Percentiles rank a stretch among this genome's conserved stretches.
These are phyloP conservation scores for Thereva nobilitata DNA, from an alignment of 2,888 invertebrate genomes.

Conservation along the genomic window DNA sequence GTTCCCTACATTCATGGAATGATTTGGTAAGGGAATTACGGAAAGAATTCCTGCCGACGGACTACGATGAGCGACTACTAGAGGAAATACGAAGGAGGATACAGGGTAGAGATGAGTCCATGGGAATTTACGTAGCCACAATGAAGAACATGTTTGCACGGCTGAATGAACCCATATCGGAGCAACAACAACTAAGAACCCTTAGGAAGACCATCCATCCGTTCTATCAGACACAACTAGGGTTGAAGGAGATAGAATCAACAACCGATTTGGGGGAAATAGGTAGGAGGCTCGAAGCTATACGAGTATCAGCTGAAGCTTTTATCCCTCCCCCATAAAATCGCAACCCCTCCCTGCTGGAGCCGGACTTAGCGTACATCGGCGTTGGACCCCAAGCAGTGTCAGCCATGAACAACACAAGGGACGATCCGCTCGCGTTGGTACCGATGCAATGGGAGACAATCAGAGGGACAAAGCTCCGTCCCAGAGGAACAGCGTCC, in stretches of 20 bases:
- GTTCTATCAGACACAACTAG: not conserved
- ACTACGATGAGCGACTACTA: not conserved
- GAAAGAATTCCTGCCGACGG: not conserved
- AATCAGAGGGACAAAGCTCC: too few species aligned
- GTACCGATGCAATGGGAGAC: too few species aligned
- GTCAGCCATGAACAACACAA: not conserved
- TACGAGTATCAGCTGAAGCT: not conserved
- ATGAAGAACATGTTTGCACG: constrained; percentile 1
- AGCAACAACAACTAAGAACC: not conserved
- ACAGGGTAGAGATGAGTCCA: not conserved
- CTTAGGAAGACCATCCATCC: not conserved
- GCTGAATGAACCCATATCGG: not conserved
- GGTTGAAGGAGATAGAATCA: not conserved
- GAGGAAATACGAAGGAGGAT: not conserved
- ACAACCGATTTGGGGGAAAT: not conserved
- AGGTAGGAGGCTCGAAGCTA: not conserved
- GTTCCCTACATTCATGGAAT: not conserved
- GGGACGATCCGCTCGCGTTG: too few species aligned
- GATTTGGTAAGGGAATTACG: not conserved
- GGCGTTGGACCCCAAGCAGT: not conserved
- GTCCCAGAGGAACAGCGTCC: too few species aligned
- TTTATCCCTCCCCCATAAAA: constrained; percentile 4
- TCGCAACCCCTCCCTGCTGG: not conserved
- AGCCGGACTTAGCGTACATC: not conserved
- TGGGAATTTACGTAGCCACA: not conserved